Evolutionary conservation across 1,140 invertebrate species (phyloP).

Genomic region (Leptestheria dahalacensis): DNA sequence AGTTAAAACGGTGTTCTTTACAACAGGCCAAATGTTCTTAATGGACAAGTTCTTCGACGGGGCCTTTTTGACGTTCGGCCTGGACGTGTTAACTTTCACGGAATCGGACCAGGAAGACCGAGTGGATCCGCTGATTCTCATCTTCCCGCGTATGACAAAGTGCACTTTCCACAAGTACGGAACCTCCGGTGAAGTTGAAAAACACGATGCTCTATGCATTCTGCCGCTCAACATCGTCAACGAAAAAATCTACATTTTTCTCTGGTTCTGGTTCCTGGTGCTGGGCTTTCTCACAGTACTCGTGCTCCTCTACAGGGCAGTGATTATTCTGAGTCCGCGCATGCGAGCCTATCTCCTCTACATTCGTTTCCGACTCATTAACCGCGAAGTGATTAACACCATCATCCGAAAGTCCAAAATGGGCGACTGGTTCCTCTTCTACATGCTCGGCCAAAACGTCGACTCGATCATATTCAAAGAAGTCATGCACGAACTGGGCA

Average conservation of each 20-base stretch:
- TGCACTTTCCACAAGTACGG: conserved; percentile 76
- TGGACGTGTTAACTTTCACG: conserved; percentile 81
- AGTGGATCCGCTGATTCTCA: conserved; percentile 83
- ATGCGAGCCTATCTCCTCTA: conserved; percentile 79
- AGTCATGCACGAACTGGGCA: conserved; percentile 77
- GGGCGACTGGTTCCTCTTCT: conserved; percentile 88
- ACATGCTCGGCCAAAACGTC: conserved; percentile 87
- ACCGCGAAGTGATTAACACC: conserved; percentile 73
- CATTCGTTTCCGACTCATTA: conserved; percentile 68
- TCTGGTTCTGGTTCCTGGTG: conserved; percentile 80
- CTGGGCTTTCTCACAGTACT: conserved; percentile 51
- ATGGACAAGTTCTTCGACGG: conserved; percentile 94
- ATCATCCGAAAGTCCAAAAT: conserved; percentile 79
- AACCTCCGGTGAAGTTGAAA: conserved; percentile 61
- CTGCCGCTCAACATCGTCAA: conserved; percentile 73
- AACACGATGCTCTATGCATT: conserved; percentile 72
- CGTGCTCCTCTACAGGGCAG: conserved; percentile 46
- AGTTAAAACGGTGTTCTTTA: neutral
- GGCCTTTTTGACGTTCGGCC: conserved; percentile 85
- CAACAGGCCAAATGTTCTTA: conserved; percentile 87
- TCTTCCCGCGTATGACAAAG: conserved; percentile 81
- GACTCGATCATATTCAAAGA: conserved; percentile 84
- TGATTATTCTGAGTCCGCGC: conserved; percentile 43
- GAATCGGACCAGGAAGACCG: conserved; percentile 83
- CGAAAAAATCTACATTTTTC: conserved; percentile 79